Percentiles rank a stretch among this genome's conserved stretches.
Conservation (phyloP, 2,888 invertebrate genomes). For the Pandemis heparana region DNA sequence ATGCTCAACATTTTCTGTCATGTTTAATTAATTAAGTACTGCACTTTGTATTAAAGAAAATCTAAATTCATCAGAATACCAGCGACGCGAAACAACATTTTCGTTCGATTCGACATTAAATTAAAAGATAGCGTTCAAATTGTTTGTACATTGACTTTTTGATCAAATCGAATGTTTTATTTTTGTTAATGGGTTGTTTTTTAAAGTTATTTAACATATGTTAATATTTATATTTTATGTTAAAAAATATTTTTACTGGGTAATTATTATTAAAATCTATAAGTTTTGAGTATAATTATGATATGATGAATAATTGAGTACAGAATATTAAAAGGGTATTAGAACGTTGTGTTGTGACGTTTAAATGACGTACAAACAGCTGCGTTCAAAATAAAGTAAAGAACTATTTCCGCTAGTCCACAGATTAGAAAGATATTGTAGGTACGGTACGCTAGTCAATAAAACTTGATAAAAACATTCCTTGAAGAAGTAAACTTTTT, state of each 20-base stretch:
- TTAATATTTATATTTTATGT: too few species aligned
- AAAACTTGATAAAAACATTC: background rate
- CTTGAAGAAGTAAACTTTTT: background rate
- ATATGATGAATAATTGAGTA: too few species aligned
- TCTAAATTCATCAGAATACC: background rate
- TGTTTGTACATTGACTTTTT: background rate
- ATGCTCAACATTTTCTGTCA: constrained; percentile 70
- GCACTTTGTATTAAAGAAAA: background rate
- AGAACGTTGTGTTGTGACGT: background rate
- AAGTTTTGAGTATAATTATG: too few species aligned
- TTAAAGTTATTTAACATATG: too few species aligned
- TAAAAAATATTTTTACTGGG: too few species aligned
- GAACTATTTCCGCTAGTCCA: background rate
- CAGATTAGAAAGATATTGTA: too few species aligned
- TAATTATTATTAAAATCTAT: too few species aligned
- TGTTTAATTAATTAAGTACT: constrained; percentile 47
- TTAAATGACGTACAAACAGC: background rate
- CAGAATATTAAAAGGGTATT: too few species aligned
- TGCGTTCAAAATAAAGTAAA: constrained; percentile 6
- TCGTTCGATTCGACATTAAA: too few species aligned
- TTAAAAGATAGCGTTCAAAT: background rate
- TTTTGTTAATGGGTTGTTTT: background rate
- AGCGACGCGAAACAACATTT: background rate
- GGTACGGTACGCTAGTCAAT: too few species aligned
- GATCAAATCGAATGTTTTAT: background rate